Conservation (phyloP, 2,888 invertebrate genomes). For the Spicauda simplicius region DNA sequence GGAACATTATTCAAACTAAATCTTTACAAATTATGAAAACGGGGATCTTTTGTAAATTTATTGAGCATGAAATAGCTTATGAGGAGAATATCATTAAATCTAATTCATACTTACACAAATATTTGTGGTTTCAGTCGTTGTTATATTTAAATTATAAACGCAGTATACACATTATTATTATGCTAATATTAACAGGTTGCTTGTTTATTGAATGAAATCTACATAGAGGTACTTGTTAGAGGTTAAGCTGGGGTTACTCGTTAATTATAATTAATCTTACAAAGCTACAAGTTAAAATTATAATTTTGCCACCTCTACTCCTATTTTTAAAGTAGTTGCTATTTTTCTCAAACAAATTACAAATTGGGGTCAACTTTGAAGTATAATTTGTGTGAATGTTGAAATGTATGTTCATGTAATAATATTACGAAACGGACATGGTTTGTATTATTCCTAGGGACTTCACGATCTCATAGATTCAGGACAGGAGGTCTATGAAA, state of each 20-base stretch:
- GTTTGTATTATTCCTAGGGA: no score
- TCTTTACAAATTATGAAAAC: no score
- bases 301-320: not conserved
- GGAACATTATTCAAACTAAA: no score
- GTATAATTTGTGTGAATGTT: no score
- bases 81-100: not conserved
- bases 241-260: not conserved
- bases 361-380: no score
- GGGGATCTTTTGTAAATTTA: constrained; percentile 9
- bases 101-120: not conserved
- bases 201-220: not conserved
- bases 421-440: no score
- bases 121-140: constrained; percentile 7
- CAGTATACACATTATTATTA: not conserved
- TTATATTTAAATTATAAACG: not conserved
- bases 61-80: constrained; percentile 19
- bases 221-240: not conserved
- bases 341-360: not conserved
- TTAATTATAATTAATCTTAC: not conserved
- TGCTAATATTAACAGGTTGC: not conserved
- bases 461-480: no score
- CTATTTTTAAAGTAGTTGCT: not conserved
- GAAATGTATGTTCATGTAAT: no score
- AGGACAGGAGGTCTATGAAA: no score
- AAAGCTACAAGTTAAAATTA: not conserved